phyloP scores from a whole-genome alignment of 2,797 vertebrate genomes.

The Microcaecilia unicolor region DNA sequence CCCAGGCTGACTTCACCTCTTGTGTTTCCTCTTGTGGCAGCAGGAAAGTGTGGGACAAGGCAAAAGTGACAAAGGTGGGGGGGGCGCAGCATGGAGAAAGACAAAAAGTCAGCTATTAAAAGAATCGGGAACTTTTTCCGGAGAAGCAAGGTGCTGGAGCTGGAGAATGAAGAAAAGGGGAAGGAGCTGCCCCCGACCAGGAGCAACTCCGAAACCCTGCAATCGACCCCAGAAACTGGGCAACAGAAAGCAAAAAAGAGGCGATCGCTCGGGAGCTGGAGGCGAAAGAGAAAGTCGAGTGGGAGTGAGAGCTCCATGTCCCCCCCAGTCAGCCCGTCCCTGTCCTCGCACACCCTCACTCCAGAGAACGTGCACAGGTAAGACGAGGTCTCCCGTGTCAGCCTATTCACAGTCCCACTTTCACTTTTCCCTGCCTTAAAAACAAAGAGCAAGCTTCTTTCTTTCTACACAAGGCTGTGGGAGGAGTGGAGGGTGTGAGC shows the following conservation, averaged over 20 bases:
- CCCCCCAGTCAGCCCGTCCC: not conserved
- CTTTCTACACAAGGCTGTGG: too few relatives aligned
- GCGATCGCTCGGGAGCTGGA: conserved; percentile 7
- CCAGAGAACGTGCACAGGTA: too few relatives aligned
- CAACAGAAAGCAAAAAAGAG: not conserved
- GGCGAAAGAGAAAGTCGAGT: not conserved
- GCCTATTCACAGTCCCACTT: too few relatives aligned
- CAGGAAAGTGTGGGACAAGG: not conserved
- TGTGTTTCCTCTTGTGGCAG: too few relatives aligned
- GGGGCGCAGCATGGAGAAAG: conserved; percentile 4
- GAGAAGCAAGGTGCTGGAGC: not conserved
- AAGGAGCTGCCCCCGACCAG: not conserved
- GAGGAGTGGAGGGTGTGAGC: too few relatives aligned
- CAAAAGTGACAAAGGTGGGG: conserved; percentile 8
- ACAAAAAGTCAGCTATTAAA: not conserved
- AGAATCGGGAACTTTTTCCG: conserved; percentile 1
- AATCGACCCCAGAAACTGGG: not conserved
- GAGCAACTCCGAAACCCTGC: not conserved
- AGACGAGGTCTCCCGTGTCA: too few relatives aligned
- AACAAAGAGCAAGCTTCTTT: too few relatives aligned
- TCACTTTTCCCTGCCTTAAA: too few relatives aligned
- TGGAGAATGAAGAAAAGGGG: not conserved
- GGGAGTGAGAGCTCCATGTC: not conserved
- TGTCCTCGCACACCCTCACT: too few relatives aligned
- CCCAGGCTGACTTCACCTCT: too few relatives aligned